Percentiles rank a stretch among this genome's conserved stretches.
These are phyloP conservation scores for Notodonta ziczac DNA, from an alignment of 2,888 invertebrate species.

Conservation along the genomic window DNA sequence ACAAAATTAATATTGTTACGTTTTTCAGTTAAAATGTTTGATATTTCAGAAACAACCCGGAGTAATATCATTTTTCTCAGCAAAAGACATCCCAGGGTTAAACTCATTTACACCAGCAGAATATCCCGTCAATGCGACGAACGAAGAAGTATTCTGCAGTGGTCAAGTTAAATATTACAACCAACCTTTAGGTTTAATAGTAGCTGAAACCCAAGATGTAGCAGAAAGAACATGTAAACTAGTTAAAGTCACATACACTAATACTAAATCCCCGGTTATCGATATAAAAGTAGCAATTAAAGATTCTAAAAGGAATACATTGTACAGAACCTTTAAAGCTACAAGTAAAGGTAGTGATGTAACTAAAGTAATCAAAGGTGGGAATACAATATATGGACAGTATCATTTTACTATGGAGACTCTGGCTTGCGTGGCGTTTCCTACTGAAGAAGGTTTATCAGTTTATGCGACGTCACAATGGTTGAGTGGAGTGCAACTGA, in stretches of 20 bases:
- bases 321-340: conserved; percentile 35
- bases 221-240: conserved; percentile 81
- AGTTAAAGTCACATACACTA: conserved; percentile 80
- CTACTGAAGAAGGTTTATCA: conserved; percentile 87
- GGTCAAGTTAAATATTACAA: conserved; percentile 84
- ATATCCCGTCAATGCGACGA: conserved; percentile 18
- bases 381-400: conserved; percentile 74
- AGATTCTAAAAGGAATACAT: conserved; percentile 40
- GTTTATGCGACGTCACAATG: conserved; percentile 84
- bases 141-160: conserved; percentile 78
- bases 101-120: conserved; percentile 77
- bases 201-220: conserved; percentile 79
- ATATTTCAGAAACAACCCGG: conserved; percentile 84
- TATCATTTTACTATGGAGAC: conserved; percentile 89
- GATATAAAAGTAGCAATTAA: conserved; percentile 49
- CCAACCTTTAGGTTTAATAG: conserved; percentile 88
- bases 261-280: conserved; percentile 56
- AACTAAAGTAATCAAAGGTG: conserved; percentile 53
- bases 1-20: no score
- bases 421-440: conserved; percentile 82
- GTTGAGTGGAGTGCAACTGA: conserved; percentile 78
- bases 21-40: no score
- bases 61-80: conserved; percentile 86
- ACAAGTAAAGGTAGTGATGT: conserved; percentile 44
- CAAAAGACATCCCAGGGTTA: conserved; percentile 87